These are phyloP conservation scores for Heliconius hewitsoni DNA, from an alignment of 1,140 invertebrate species.

Conservation along the genomic window DNA sequence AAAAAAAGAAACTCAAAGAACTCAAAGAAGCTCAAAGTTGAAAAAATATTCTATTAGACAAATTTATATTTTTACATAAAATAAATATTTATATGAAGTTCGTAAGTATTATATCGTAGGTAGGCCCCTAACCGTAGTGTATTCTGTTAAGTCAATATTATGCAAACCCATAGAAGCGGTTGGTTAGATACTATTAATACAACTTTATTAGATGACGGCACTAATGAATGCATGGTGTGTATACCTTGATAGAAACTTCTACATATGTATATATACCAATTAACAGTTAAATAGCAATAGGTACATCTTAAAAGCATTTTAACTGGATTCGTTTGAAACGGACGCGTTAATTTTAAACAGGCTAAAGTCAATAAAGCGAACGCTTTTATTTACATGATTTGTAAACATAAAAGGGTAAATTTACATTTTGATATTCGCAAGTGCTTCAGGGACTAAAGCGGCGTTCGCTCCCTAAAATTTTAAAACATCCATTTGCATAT, in stretches of 20 bases:
- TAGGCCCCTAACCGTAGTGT: not conserved
- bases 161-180: conserved; percentile 28
- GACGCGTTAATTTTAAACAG: conserved; percentile 46
- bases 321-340: conserved; percentile 39
- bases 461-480: conserved; percentile 79
- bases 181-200: conserved; percentile 27
- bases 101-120: not conserved
- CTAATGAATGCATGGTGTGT: not conserved
- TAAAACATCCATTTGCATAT: conserved; percentile 80
- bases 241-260: not conserved
- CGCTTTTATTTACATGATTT: conserved; percentile 79
- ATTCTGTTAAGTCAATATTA: conserved; percentile 20
- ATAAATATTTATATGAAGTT: too few relatives aligned
- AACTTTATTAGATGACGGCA: conserved; percentile 18
- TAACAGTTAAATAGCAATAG: not conserved
- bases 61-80: too few relatives aligned
- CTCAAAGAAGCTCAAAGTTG: too few relatives aligned
- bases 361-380: conserved; percentile 75
- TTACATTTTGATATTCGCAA: conserved; percentile 81
- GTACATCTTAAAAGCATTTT: conserved; percentile 33
- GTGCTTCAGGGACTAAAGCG: conserved; percentile 76
- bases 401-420: conserved; percentile 81
- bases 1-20: too few relatives aligned
- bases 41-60: too few relatives aligned
- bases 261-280: not conserved